A percentile compares a stretch with the other conserved stretches of the same genome.
Conservation (phyloP, 2,797 vertebrate species). For the Sebastes taczanowskii region DNA sequence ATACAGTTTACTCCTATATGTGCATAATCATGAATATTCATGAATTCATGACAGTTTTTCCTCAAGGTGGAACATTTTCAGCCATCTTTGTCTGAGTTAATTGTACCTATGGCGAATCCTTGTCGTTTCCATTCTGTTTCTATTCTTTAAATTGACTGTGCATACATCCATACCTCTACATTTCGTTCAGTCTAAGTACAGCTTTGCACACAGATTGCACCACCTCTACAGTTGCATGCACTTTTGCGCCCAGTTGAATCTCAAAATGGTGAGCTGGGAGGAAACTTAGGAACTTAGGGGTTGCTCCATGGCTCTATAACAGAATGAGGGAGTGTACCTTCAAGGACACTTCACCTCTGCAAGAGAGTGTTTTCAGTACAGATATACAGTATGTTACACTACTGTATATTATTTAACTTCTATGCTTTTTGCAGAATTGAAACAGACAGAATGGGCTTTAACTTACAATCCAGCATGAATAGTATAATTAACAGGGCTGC, state of each 20-base stretch:
- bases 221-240: not conserved
- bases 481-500: not conserved
- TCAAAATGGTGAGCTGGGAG: not conserved
- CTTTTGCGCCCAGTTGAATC: not conserved
- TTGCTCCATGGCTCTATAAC: not conserved
- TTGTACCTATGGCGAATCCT: not conserved
- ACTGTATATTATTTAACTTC: conserved; percentile 66
- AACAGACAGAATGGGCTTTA: conserved; percentile 45
- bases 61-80: not conserved
- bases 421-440: conserved; percentile 56
- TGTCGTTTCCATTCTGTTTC: not conserved
- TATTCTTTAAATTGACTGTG: not conserved
- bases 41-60: not conserved
- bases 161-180: no score
- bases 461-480: not conserved
- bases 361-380: conserved; percentile 6
- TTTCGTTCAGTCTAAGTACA: not conserved
- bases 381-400: conserved; percentile 53
- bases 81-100: not conserved
- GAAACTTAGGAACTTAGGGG: not conserved
- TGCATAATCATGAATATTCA: not conserved
- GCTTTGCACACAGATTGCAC: not conserved
- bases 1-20: not conserved
- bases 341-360: conserved; percentile 23
- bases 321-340: conserved; percentile 21